phyloP scores from a whole-genome alignment of 2,797 vertebrate species.

The Alauda arvensis region DNA sequence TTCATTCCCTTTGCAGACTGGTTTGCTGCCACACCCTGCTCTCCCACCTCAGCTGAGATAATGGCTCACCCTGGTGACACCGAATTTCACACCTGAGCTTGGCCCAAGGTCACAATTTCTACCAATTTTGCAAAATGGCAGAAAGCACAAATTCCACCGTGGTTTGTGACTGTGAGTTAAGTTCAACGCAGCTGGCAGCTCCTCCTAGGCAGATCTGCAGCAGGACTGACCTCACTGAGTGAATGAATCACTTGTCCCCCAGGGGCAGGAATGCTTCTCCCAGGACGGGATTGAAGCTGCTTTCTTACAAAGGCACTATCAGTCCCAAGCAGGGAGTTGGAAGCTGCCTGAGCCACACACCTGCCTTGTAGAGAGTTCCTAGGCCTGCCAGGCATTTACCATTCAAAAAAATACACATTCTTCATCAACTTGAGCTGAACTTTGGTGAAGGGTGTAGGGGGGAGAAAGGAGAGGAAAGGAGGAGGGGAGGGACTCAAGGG shows the following conservation, averaged over 20 bases:
- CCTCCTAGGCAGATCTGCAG: conserved; percentile 15
- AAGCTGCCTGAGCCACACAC: conserved; percentile 56
- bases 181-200: conserved; percentile 16
- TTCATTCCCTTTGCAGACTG: background rate
- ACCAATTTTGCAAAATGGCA: background rate
- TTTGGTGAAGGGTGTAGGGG: background rate
- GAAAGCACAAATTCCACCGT: background rate
- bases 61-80: background rate
- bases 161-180: background rate
- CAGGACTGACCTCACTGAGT: conserved; percentile 59
- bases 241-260: conserved; percentile 65
- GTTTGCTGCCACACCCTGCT: background rate
- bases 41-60: background rate
- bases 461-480: background rate
- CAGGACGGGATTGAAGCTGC: conserved; percentile 50
- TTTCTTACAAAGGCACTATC: conserved; percentile 49
- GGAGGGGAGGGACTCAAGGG: background rate
- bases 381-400: conserved; percentile 64
- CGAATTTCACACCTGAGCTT: background rate
- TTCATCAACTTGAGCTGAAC: conserved; percentile 60
- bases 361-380: conserved; percentile 51
- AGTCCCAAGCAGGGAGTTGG: conserved; percentile 36
- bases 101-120: background rate
- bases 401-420: conserved; percentile 55
- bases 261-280: conserved; percentile 59